Conservation (phyloP, 2,797 vertebrate species). For the Pseudocheirus occidentalis region DNA sequence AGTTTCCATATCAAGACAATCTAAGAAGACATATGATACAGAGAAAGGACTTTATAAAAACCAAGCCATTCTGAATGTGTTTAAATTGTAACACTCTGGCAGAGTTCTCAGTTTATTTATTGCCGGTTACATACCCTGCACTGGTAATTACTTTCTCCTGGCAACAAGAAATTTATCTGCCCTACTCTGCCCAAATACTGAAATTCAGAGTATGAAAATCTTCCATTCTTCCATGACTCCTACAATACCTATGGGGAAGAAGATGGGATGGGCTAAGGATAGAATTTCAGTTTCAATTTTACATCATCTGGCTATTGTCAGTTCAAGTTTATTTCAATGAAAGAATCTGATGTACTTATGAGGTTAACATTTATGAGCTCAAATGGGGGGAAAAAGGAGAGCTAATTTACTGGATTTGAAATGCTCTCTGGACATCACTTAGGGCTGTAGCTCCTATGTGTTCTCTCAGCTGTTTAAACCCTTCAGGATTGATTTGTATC, state of each 20-base stretch:
- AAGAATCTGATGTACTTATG: conserved; percentile 75
- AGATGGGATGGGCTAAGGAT: conserved; percentile 66
- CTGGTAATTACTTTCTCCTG: conserved; percentile 75
- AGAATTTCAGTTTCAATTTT: conserved; percentile 73
- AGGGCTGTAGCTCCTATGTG: conserved; percentile 68
- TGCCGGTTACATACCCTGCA: conserved; percentile 57
- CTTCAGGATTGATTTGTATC: conserved; percentile 72
- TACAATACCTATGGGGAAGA: conserved; percentile 74
- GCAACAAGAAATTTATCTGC: conserved; percentile 74
- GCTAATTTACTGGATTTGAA: conserved; percentile 70
- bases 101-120: conserved; percentile 74
- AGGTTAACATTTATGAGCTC: conserved; percentile 77
- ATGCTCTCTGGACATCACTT: conserved; percentile 74
- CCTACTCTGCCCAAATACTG: conserved; percentile 71
- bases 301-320: conserved; percentile 77
- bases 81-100: conserved; percentile 62
- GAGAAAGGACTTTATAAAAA: conserved; percentile 71
- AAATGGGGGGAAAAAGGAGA: conserved; percentile 28
- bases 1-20: conserved; percentile 51
- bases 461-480: conserved; percentile 74
- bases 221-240: conserved; percentile 50
- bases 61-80: conserved; percentile 72
- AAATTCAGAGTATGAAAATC: conserved; percentile 68
- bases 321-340: conserved; percentile 72
- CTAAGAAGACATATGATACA: conserved; percentile 69